Evolutionary conservation across 53 echinoderm and acorn worm species (phyloP).

Genomic region (Actinopyga echinites): DNA sequence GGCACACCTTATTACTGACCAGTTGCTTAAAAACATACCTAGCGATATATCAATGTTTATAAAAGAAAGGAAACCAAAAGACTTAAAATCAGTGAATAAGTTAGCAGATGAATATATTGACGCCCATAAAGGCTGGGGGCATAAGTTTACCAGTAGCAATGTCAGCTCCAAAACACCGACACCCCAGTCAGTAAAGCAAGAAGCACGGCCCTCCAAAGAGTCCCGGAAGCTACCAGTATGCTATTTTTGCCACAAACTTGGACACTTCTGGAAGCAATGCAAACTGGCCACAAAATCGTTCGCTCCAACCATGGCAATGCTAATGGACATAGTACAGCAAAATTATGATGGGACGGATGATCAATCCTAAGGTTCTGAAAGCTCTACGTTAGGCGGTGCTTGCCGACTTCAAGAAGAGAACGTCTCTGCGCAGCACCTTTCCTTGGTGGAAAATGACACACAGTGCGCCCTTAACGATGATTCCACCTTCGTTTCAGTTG

Average conservation of each 20-base stretch:
- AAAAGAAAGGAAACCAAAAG: constrained; percentile 36
- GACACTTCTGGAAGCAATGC: constrained; percentile 24
- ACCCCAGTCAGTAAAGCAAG: background rate
- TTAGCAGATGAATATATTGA: background rate
- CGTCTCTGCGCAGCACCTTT: too few species aligned
- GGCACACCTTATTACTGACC: constrained; percentile 15
- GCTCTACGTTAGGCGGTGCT: background rate
- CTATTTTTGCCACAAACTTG: constrained; percentile 14
- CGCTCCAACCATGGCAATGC: constrained; percentile 26
- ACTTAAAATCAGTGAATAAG: background rate
- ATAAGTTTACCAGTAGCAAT: background rate
- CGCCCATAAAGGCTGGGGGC: background rate
- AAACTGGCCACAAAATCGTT: constrained; percentile 15
- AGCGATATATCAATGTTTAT: constrained; percentile 30
- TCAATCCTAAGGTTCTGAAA: background rate
- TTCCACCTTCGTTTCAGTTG: background rate
- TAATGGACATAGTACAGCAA: background rate
- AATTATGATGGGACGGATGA: background rate
- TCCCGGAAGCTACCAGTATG: background rate
- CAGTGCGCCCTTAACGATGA: background rate
- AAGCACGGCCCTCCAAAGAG: background rate
- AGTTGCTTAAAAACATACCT: constrained; percentile 1
- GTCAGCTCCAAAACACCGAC: background rate
- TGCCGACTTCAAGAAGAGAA: background rate
- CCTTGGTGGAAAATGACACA: background rate